Evolutionary conservation across 1,140 invertebrate species (phyloP), one percentile per base, ranked within the genome.

Genomic region (Aphidius ervi): DNA sequence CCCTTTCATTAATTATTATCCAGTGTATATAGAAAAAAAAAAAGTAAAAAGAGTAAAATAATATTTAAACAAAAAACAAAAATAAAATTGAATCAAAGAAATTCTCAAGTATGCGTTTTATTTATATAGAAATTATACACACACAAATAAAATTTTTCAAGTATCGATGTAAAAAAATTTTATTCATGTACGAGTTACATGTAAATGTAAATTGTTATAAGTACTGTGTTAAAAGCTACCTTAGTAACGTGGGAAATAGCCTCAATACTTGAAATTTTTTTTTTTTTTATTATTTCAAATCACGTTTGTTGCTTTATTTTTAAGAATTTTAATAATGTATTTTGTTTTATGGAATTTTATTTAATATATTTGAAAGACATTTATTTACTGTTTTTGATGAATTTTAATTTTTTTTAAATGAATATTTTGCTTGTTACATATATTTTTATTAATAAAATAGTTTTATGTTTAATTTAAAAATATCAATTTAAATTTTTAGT

Each of bases 1-100:
- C 59, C 58, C 54, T 61, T 61, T 61, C 53, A 61, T 61, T 56
- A 56, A 61, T 61, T 61, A 61, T 53, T 61, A 43, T n/a, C 40
- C 39, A 16, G 1, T 16, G 39, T 20, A 42, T n/a, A 40, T 0
- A 31, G 1, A 31, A 31, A 31, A 31, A 3, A 31, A 31, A 31
- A 31, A 3, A 31, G 4, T 31, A 3, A 31, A 31, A 31, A 31
- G 0, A 31, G 4, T 31, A 31, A 31, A 31, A 31, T 16, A 16
- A 16, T 16, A 16, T 16, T 16, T 16, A 16, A 16, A 16, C 16
- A 16, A 16, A 16, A 16, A 16, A 16, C 16, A 16, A 16, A n/a
- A n/a, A n/a, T n/a, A 23, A 2, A 31, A 31, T 31, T 31, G 23
- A 31, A 31, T 31, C 23, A 31, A 31, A 31, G 2, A 31, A 31